Percentiles rank a stretch among this genome's conserved stretches.
Conservation (phyloP, 2,797 vertebrate genomes). For the Squalus acanthias region DNA sequence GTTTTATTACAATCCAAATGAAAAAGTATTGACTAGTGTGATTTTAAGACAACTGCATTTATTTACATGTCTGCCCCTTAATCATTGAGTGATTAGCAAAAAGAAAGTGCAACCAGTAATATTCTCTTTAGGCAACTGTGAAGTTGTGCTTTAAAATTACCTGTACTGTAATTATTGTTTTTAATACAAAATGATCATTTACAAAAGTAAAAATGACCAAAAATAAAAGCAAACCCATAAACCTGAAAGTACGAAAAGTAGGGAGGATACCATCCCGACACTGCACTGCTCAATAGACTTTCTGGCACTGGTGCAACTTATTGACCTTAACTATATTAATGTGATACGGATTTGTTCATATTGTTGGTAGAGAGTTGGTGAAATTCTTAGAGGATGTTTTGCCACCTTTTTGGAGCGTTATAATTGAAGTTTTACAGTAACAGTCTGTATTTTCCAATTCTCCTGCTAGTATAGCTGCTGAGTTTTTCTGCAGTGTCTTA, state of each 20-base stretch:
- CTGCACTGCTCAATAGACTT: neutral
- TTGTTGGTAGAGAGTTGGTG: neutral
- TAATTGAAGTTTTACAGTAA: neutral
- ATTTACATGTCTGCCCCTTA: neutral
- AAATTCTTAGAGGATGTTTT: neutral
- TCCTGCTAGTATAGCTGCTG: neutral
- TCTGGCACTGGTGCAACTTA: no score
- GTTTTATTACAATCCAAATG: neutral
- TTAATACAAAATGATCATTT: neutral
- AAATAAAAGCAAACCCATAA: neutral
- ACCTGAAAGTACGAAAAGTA: neutral
- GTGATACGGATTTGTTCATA: neutral
- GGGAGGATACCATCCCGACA: neutral
- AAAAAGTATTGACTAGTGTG: neutral
- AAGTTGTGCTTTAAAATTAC: neutral
- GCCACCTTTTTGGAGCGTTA: neutral
- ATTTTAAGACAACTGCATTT: neutral
- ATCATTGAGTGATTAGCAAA: neutral
- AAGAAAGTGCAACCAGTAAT: neutral
- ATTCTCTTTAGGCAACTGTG: neutral
- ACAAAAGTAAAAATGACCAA: neutral
- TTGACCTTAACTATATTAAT: neutral
- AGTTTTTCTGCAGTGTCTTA: neutral
- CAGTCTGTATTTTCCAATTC: neutral
- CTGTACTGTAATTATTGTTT: neutral